Percentiles rank a stretch among this genome's conserved stretches.
Evolutionary conservation across 2,888 invertebrate species (phyloP).

Genomic region (Drosophila greeni): DNA sequence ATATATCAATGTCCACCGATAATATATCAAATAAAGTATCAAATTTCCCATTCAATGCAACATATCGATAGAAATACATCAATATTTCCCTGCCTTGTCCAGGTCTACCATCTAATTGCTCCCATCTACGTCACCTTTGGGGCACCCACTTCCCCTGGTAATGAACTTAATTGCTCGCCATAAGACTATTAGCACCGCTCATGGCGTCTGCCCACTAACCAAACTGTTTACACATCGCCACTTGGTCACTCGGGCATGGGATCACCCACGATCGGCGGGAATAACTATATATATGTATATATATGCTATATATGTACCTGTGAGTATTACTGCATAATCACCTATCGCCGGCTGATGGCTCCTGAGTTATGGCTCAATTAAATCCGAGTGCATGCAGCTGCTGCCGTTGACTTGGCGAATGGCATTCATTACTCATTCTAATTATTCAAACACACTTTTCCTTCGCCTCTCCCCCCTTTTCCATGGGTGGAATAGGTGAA

Average conservation of each 20-base stretch:
- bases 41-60: not conserved
- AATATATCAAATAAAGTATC: not conserved
- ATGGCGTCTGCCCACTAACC: conserved; percentile 29
- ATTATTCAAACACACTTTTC: conserved; percentile 27
- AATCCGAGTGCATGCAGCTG: conserved; percentile 42
- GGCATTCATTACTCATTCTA: conserved; percentile 30
- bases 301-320: not conserved
- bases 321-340: conserved; percentile 44
- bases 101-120: not conserved
- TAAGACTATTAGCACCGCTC: conserved; percentile 59
- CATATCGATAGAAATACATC: not conserved
- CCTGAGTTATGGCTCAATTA: conserved; percentile 26
- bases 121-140: not conserved
- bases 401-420: conserved; percentile 24
- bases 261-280: conserved; percentile 41
- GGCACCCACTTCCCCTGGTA: conserved; percentile 22
- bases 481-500: conserved; percentile 6
- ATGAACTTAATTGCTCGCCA: conserved; percentile 64
- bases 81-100: not conserved
- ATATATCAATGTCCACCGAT: not conserved
- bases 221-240: conserved; percentile 49
- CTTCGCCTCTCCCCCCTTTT: too few relatives aligned
- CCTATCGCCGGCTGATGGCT: conserved; percentile 10
- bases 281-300: not conserved
- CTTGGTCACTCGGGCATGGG: conserved; percentile 16